phyloP scores from a whole-genome alignment of 2,797 vertebrate species.

The Perodicticus potto region DNA sequence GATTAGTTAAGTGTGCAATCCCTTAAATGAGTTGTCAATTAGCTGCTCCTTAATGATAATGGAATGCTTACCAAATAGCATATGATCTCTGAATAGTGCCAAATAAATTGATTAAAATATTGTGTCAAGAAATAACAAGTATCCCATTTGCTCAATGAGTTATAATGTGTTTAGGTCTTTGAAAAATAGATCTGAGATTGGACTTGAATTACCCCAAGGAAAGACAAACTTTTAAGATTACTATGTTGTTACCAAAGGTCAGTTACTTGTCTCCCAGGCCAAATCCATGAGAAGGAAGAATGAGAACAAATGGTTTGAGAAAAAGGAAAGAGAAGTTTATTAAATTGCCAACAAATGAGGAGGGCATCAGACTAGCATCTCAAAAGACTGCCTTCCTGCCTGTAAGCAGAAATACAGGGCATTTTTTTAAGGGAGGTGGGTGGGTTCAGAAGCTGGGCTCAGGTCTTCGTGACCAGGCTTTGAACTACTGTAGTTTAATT shows the following conservation, averaged over 20 bases:
- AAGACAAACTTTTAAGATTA: background rate
- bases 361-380: background rate
- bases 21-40: conserved; percentile 83
- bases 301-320: background rate
- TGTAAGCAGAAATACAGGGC: background rate
- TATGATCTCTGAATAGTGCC: conserved; percentile 77
- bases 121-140: conserved; percentile 72
- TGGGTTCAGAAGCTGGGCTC: background rate
- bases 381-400: background rate
- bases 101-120: conserved; percentile 75
- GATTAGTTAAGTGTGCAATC: conserved; percentile 82
- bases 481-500: background rate
- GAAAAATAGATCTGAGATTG: background rate
- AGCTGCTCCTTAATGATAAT: conserved; percentile 82
- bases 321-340: background rate
- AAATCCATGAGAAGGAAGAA: background rate
- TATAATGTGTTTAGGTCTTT: background rate
- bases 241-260: background rate
- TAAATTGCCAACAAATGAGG: background rate
- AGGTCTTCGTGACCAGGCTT: background rate
- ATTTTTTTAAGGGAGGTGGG: background rate
- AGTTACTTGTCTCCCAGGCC: background rate
- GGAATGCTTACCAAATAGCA: conserved; percentile 81
- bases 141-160: conserved; percentile 44
- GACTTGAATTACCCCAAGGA: background rate